Evolutionary conservation across 2,797 vertebrate genomes (phyloP).

Genomic region (Notamacropus eugenii): DNA sequence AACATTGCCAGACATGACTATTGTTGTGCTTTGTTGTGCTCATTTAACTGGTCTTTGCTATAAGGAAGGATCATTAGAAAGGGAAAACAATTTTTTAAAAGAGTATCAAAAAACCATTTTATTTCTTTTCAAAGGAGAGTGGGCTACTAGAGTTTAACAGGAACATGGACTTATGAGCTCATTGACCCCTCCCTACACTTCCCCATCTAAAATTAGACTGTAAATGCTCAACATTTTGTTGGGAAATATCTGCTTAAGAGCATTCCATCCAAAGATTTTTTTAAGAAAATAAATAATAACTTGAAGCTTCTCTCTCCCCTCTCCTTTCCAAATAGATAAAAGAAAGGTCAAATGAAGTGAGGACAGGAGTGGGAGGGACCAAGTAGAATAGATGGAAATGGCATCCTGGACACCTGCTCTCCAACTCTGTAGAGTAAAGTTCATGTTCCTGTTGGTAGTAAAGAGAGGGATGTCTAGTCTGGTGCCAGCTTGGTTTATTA

Average conservation of each 20-base stretch:
- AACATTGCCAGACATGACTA: background rate
- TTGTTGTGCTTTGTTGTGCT: background rate
- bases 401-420: background rate
- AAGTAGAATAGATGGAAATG: slow-evolving; percentile 27
- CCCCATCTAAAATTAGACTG: background rate
- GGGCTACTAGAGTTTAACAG: background rate
- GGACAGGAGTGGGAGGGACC: background rate
- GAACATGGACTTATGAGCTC: background rate
- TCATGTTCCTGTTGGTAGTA: background rate
- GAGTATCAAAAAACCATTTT: background rate
- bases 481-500: background rate
- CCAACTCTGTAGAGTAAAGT: background rate
- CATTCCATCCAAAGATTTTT: background rate
- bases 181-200: background rate
- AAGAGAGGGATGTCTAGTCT: background rate
- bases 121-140: background rate
- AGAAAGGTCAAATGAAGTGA: background rate
- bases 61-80: background rate
- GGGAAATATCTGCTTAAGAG: background rate
- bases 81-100: background rate
- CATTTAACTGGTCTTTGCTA: background rate
- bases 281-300: slow-evolving; percentile 15
- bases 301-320: background rate
- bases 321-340: slow-evolving; percentile 19
- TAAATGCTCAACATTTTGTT: slow-evolving; percentile 11